phyloP scores from a whole-genome alignment of 2,888 invertebrate species.

The Crematogaster levior region DNA sequence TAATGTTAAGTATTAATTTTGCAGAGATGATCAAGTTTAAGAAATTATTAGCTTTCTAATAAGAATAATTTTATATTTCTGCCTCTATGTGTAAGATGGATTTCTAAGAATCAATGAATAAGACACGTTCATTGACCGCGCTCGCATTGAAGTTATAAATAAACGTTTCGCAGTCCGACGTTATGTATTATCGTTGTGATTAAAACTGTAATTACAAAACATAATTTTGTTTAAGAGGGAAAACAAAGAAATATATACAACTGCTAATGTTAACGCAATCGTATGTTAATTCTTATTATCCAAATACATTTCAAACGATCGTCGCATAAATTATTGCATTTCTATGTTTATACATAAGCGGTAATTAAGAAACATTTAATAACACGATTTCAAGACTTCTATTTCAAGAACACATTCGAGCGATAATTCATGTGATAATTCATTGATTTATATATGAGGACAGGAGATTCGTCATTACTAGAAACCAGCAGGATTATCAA shows the following conservation, averaged over 20 bases:
- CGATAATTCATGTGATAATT: not conserved
- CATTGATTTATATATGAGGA: not conserved
- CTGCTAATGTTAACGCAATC: not conserved
- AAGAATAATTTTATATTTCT: not conserved
- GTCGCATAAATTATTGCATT: not conserved
- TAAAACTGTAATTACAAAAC: not conserved
- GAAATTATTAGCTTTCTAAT: not conserved
- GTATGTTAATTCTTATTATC: not conserved
- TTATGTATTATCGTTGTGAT: constrained; percentile 18
- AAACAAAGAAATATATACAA: not conserved
- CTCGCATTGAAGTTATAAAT: constrained; percentile 17
- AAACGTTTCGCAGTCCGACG: constrained; percentile 2
- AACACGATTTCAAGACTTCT: not conserved
- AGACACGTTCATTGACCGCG: constrained; percentile 21
- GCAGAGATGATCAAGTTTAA: not conserved
- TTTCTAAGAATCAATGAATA: constrained; percentile 26
- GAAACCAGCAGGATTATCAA: not conserved
- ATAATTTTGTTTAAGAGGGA: not conserved
- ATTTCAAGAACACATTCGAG: not conserved
- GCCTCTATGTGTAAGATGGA: not conserved
- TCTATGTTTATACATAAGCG: not conserved
- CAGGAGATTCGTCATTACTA: not conserved
- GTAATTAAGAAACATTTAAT: not conserved
- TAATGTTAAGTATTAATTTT: not conserved
- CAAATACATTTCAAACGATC: not conserved